These are phyloP conservation scores for Malurus cyaneus DNA, from an alignment of 2,113 vertebrate genomes.

Conservation along the genomic window DNA sequence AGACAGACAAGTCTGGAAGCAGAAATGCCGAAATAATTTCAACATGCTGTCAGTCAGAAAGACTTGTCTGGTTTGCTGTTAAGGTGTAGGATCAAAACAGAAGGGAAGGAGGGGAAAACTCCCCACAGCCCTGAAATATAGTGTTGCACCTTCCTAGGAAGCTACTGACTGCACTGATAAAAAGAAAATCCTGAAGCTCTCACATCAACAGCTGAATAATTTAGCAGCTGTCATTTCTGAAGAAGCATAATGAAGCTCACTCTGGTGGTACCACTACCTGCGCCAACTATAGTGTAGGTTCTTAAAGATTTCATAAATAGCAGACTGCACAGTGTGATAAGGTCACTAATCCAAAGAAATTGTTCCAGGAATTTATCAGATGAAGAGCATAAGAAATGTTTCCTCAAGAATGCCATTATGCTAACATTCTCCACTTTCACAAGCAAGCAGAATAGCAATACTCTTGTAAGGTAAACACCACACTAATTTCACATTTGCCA, in stretches of 20 bases:
- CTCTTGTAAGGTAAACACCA: not conserved
- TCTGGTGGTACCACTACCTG: not conserved
- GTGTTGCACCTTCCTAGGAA: not conserved
- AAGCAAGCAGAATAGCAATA: not conserved
- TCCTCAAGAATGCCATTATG: not conserved
- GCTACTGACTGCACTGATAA: not conserved
- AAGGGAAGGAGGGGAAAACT: not conserved
- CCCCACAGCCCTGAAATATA: fast-evolving
- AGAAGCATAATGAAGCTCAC: not conserved
- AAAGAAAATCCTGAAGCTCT: not conserved
- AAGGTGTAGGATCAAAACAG: not conserved
- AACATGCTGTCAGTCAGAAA: not conserved
- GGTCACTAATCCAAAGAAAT: not conserved
- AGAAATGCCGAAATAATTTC: not conserved
- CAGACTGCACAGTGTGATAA: not conserved
- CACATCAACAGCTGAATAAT: not conserved
- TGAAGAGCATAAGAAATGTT: not conserved
- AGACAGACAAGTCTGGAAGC: not conserved
- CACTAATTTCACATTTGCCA: not conserved
- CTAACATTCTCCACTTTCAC: not conserved
- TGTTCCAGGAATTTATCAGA: not conserved
- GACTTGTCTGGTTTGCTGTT: not conserved
- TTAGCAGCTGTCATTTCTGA: not conserved
- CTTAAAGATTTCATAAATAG: not conserved
- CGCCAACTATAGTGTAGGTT: not conserved